These are phyloP conservation scores for Hypomesus transpacificus DNA, from an alignment of 2,113 vertebrate species.

Conservation along the genomic window DNA sequence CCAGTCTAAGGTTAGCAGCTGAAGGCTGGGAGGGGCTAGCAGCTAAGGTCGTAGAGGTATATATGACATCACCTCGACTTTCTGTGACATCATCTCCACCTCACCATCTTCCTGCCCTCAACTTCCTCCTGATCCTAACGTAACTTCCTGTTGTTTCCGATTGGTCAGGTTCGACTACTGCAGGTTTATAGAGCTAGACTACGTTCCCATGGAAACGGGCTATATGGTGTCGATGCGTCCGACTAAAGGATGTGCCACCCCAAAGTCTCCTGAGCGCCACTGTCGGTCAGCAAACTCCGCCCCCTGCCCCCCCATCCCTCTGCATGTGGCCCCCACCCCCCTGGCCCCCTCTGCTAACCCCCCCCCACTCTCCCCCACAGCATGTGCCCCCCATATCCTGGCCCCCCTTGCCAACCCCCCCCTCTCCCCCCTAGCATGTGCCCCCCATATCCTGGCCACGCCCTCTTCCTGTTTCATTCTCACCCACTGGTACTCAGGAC, in stretches of 20 bases:
- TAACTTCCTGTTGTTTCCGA: conserved; percentile 64
- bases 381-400: conserved; percentile 26
- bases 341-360: background rate
- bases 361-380: conserved; percentile 14
- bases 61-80: no score
- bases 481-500: background rate
- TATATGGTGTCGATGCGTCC: conserved; percentile 79
- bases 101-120: background rate
- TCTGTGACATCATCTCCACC: background rate
- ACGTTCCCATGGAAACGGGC: conserved; percentile 76
- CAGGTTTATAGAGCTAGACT: conserved; percentile 80
- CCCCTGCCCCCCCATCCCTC: conserved; percentile 55
- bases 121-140: conserved; percentile 39
- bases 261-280: conserved; percentile 66
- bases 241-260: conserved; percentile 64
- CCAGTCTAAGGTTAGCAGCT: no score
- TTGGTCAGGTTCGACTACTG: conserved; percentile 78
- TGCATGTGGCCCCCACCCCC: conserved; percentile 39
- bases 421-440: conserved; percentile 38
- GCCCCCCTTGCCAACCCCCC: background rate
- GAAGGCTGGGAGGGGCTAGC: no score
- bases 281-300: conserved; percentile 61
- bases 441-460: background rate
- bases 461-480: background rate
- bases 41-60: no score